A percentile compares a stretch with the other conserved stretches of the same genome.
These are phyloP conservation scores for Arctocebus calabarensis DNA, from an alignment of 2,797 vertebrate species.

Conservation along the genomic window DNA sequence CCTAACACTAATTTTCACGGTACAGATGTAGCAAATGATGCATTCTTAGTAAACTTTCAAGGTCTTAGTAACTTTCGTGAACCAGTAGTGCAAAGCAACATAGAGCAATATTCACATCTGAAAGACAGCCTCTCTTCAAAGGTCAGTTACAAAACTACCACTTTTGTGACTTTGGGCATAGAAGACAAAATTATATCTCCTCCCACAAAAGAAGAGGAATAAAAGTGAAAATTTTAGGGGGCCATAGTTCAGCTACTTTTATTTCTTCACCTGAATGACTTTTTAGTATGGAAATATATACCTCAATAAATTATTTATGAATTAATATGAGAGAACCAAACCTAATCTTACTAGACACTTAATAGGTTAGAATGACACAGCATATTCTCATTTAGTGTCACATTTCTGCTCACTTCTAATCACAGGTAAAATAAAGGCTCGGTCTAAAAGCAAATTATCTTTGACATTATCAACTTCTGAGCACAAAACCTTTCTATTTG, in stretches of 20 bases:
- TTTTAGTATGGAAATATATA: constrained; percentile 24
- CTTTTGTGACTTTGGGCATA: background rate
- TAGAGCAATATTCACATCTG: background rate
- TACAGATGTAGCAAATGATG: background rate
- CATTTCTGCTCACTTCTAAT: constrained; percentile 17
- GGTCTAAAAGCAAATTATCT: background rate
- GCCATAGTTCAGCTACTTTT: background rate
- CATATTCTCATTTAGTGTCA: background rate
- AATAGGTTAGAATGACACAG: background rate
- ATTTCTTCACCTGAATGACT: background rate
- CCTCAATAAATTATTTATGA: background rate
- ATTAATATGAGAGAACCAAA: background rate
- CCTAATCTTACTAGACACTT: background rate
- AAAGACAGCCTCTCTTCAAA: background rate
- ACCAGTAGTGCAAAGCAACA: background rate
- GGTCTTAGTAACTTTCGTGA: background rate
- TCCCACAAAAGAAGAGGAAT: background rate
- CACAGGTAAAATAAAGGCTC: background rate
- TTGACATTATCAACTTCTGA: background rate
- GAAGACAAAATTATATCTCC: background rate
- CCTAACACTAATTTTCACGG: constrained; percentile 21
- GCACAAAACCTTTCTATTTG: background rate
- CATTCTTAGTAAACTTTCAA: background rate
- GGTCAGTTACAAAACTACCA: background rate
- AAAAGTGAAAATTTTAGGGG: background rate